phyloP scores from a whole-genome alignment of 2,888 invertebrate species.

The Micropterix aruncella region DNA sequence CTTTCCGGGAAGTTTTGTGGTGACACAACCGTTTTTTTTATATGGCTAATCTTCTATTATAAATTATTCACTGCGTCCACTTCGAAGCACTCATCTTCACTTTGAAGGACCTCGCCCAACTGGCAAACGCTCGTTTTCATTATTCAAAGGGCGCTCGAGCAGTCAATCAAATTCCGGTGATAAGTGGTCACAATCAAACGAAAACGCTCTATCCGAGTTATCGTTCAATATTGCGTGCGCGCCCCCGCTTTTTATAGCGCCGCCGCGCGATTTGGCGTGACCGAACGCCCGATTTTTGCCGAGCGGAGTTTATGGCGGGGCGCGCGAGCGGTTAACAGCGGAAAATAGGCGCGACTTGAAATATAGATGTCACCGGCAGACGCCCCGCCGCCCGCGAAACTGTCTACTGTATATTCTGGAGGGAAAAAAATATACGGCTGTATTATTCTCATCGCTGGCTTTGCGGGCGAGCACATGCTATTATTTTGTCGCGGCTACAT shows the following conservation, averaged over 20 bases:
- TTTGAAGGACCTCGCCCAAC: no score
- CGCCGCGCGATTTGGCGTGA: background rate
- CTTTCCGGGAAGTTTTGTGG: no score
- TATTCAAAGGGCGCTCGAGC: no score
- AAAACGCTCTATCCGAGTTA: background rate
- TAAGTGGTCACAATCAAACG: no score
- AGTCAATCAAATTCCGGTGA: no score
- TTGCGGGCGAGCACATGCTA: no score
- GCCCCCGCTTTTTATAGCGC: background rate
- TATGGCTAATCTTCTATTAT: no score
- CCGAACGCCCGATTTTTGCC: background rate
- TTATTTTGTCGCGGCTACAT: no score
- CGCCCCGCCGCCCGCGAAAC: background rate
- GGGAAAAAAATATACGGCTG: background rate
- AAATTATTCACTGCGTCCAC: no score
- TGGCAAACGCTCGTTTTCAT: no score
- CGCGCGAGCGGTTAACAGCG: background rate
- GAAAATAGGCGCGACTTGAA: background rate
- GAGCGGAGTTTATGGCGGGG: background rate
- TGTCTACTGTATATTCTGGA: background rate
- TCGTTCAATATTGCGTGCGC: background rate
- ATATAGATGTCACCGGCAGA: background rate
- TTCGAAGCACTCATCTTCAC: no score
- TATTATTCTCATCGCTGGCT: background rate
- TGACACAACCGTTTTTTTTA: no score